Evolutionary conservation across 2,113 vertebrate genomes (phyloP).

Genomic region (Dicrurus megarhynchus): DNA sequence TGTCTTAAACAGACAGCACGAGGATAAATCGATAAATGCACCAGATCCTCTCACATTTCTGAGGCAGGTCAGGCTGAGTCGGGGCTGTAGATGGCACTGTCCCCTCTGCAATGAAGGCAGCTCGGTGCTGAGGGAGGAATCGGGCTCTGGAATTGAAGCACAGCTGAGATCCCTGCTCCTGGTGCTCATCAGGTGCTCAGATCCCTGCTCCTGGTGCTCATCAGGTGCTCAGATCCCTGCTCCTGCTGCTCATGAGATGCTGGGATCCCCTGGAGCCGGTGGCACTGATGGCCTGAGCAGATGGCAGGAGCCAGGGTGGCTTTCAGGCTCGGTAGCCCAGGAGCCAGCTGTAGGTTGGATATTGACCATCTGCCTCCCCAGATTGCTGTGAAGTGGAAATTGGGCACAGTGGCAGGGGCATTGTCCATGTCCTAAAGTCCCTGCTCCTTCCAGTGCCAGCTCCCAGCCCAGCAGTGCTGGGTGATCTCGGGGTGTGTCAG

Average conservation of each 20-base stretch:
- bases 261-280: neutral
- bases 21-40: neutral
- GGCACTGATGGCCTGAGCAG: neutral
- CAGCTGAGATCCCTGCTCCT: neutral
- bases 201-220: neutral
- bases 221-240: neutral
- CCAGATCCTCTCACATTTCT: neutral
- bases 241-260: neutral
- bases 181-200: neutral
- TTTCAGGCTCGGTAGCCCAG: neutral
- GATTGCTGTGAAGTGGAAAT: neutral
- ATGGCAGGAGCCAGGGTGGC: neutral
- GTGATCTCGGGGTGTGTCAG: neutral
- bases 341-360: neutral
- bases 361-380: neutral
- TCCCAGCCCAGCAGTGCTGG: neutral
- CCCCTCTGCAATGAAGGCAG: neutral
- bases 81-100: constrained; percentile 53
- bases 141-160: neutral
- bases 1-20: neutral
- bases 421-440: neutral
- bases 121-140: neutral
- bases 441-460: neutral
- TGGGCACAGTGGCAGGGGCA: neutral
- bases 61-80: neutral